These are phyloP conservation scores for Tetranychus piercei DNA, from an alignment of 2,888 invertebrate species.

Conservation along the genomic window DNA sequence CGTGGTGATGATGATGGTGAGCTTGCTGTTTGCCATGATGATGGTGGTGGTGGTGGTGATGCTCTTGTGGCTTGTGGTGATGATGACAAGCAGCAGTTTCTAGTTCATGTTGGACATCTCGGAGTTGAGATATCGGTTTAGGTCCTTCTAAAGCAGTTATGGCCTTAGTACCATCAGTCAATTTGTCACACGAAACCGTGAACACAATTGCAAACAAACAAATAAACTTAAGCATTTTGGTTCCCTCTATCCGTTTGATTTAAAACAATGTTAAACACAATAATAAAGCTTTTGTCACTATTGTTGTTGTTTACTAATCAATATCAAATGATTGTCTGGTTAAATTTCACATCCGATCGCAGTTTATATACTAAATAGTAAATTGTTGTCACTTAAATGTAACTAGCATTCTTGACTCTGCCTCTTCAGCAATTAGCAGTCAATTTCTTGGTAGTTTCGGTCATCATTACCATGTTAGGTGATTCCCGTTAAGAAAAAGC, in stretches of 20 bases:
- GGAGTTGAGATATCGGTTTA: background rate
- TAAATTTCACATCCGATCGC: background rate
- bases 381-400: background rate
- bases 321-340: background rate
- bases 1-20: background rate
- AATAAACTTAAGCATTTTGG: background rate
- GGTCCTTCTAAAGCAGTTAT: background rate
- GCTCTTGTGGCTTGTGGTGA: background rate
- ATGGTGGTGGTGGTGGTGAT: background rate
- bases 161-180: background rate
- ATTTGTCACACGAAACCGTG: background rate
- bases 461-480: background rate
- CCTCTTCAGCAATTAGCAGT: background rate
- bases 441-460: background rate
- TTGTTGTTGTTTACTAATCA: background rate
- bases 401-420: background rate
- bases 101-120: background rate
- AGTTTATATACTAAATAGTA: background rate
- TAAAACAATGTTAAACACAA: background rate
- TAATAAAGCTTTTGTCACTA: background rate
- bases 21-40: background rate
- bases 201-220: background rate
- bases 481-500: too few relatives aligned
- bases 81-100: background rate
- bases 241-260: background rate